These are phyloP conservation scores for Acestrorhynchus altus DNA, from an alignment of 2,797 vertebrate genomes.

Conservation along the genomic window DNA sequence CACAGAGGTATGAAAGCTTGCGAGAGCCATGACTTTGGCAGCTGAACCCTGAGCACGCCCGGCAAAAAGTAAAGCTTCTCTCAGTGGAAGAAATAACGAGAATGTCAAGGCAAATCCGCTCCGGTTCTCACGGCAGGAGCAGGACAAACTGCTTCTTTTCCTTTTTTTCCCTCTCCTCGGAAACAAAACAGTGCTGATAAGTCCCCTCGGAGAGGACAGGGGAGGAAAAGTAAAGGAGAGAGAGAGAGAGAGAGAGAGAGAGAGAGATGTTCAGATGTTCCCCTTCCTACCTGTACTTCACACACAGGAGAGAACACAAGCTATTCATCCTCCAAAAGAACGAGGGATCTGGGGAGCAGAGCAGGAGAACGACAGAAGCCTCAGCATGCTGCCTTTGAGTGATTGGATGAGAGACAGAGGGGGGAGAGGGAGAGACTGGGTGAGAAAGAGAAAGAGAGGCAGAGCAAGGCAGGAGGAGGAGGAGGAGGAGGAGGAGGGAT, in stretches of 20 bases:
- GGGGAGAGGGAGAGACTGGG: conserved; percentile 57
- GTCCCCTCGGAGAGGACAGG: not conserved
- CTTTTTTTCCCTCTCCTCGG: not conserved
- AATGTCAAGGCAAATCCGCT: conserved; percentile 25
- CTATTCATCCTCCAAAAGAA: conserved; percentile 87
- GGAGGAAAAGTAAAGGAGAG: not conserved
- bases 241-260: not conserved
- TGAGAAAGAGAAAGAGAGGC: not conserved
- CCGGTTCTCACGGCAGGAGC: not conserved
- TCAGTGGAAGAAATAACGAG: not conserved
- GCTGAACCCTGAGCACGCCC: conserved; percentile 17
- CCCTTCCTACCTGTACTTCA: conserved; percentile 91
- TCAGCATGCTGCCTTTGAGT: conserved; percentile 80
- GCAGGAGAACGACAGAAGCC: conserved; percentile 63
- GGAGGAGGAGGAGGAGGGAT: conserved; percentile 54
- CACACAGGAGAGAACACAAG: conserved; percentile 92
- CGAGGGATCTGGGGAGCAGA: conserved; percentile 74
- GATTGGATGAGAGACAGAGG: conserved; percentile 51
- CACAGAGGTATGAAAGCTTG: not conserved
- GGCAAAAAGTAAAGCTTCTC: not conserved
- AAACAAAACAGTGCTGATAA: conserved; percentile 40
- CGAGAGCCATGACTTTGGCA: conserved; percentile 16
- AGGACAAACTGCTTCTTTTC: conserved; percentile 39
- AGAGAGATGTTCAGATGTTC: not conserved
- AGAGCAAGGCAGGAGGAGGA: no score